phyloP scores from a whole-genome alignment of 2,888 invertebrate genomes.

The Lithophane leautieri region DNA sequence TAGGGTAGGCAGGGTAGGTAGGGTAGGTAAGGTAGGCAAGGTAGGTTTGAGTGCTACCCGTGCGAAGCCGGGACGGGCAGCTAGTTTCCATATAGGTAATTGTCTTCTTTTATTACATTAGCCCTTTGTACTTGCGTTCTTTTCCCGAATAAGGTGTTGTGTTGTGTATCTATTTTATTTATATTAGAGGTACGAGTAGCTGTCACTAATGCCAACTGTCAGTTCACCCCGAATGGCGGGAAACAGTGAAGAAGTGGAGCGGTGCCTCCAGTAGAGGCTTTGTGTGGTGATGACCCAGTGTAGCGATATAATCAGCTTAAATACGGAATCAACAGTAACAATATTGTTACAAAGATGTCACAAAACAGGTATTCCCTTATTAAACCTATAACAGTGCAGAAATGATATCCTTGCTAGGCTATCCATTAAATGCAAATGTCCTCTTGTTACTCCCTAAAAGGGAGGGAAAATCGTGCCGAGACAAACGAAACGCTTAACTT shows the following conservation, averaged over 20 bases:
- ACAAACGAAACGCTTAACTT: constrained; percentile 80
- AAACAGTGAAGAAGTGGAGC: background rate
- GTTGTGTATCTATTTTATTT: background rate
- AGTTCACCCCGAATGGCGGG: background rate
- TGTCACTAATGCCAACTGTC: background rate
- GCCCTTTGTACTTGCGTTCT: background rate
- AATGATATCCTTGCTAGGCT: constrained; percentile 64
- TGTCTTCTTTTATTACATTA: background rate
- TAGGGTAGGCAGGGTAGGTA: too few relatives aligned
- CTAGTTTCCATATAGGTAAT: too few relatives aligned
- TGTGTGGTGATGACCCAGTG: background rate
- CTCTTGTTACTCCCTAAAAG: constrained; percentile 69
- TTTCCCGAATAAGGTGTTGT: background rate
- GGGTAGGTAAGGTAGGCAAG: too few relatives aligned
- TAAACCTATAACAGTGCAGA: constrained; percentile 58
- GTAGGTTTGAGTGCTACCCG: too few relatives aligned
- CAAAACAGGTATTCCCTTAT: constrained; percentile 38
- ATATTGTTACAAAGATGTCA: background rate
- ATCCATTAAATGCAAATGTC: constrained; percentile 80
- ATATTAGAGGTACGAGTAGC: background rate
- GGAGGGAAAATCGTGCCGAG: constrained; percentile 70
- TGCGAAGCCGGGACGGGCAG: too few relatives aligned
- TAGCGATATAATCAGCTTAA: background rate
- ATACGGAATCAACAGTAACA: background rate
- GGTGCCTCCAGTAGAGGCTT: background rate